Conservation (phyloP, 1,140 invertebrate genomes). For the Plectus sambesii region DNA sequence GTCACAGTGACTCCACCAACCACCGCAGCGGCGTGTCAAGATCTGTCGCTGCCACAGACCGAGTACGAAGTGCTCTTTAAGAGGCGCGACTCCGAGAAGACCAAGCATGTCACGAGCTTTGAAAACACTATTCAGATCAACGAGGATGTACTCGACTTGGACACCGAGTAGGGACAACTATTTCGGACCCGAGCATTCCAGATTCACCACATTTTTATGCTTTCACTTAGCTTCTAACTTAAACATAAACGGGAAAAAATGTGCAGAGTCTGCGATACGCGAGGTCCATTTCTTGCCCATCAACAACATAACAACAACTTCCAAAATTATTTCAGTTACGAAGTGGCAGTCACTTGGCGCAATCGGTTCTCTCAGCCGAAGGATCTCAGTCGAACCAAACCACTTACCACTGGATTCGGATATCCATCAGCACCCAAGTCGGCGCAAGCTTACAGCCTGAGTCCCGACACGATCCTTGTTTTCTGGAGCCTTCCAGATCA, state of each 20-base stretch:
- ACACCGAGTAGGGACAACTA: conserved; percentile 39
- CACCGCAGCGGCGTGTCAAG: too few relatives aligned
- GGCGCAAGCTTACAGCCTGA: conserved; percentile 28
- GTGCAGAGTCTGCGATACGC: too few relatives aligned
- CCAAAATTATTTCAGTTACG: conserved; percentile 27
- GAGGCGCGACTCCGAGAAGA: conserved; percentile 35
- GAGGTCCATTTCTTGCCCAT: too few relatives aligned
- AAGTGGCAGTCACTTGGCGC: conserved; percentile 38
- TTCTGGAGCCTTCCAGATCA: conserved; percentile 37
- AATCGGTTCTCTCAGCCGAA: conserved; percentile 34
- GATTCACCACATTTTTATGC: too few relatives aligned
- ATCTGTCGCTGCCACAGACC: conserved; percentile 40
- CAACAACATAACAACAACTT: too few relatives aligned
- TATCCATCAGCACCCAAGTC: conserved; percentile 39
- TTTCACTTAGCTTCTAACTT: too few relatives aligned
- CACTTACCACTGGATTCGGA: conserved; percentile 35
- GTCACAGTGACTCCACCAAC: too few relatives aligned
- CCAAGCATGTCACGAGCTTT: conserved; percentile 33
- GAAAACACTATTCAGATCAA: conserved; percentile 36
- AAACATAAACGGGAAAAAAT: too few relatives aligned
- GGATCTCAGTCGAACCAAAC: conserved; percentile 26
- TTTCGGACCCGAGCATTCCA: too few relatives aligned
- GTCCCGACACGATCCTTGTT: conserved; percentile 40
- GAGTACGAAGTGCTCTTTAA: conserved; percentile 42
- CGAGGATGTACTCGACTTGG: conserved; percentile 44